phyloP scores from a whole-genome alignment of 2,113 vertebrate species.

The Parus major region DNA sequence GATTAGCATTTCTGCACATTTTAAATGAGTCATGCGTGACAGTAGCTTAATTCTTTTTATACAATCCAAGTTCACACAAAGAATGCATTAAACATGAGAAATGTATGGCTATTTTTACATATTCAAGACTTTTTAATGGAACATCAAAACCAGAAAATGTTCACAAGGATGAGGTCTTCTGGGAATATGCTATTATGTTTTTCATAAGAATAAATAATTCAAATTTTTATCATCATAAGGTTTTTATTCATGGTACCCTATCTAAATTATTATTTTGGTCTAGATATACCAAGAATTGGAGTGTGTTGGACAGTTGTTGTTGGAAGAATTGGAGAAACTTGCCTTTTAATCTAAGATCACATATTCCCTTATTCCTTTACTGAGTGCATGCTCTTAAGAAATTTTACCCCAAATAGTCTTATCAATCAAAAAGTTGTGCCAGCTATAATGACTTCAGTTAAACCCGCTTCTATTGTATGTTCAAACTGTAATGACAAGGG shows the following conservation, averaged over 20 bases:
- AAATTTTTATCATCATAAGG: background rate
- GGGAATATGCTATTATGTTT: background rate
- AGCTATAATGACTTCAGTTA: background rate
- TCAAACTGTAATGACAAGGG: background rate
- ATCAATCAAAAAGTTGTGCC: background rate
- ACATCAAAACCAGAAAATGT: background rate
- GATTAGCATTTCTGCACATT: slow-evolving; percentile 49
- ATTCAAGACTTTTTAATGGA: background rate
- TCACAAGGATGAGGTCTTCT: background rate
- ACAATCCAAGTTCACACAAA: background rate
- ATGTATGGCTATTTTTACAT: slow-evolving; percentile 10
- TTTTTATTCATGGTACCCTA: background rate
- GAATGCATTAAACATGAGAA: slow-evolving; percentile 3
- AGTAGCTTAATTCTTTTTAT: slow-evolving; percentile 7
- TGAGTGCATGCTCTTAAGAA: background rate
- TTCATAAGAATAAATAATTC: background rate
- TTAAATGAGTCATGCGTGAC: slow-evolving; percentile 26
- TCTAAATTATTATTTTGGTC: background rate
- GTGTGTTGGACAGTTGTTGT: accelerated
- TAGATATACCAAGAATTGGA: background rate
- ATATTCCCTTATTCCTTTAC: background rate
- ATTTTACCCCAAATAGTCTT: background rate
- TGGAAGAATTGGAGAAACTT: background rate
- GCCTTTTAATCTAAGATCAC: background rate
- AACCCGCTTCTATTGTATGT: background rate